Percentiles rank a stretch among this genome's conserved stretches.
Conservation (phyloP, 2,113 vertebrate species). For the Fulica atra region DNA sequence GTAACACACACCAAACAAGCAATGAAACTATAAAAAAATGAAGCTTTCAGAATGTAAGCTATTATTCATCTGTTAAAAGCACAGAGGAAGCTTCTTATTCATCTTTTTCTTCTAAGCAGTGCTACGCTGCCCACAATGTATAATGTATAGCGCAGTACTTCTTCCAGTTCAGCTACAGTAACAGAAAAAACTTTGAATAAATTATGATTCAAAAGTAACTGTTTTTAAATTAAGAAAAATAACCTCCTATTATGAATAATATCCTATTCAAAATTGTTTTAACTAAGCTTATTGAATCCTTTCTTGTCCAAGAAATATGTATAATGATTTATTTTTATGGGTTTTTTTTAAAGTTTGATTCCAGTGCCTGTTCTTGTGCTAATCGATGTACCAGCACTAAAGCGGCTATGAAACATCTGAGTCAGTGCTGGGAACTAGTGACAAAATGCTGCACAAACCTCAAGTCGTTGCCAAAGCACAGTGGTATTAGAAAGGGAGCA, state of each 20-base stretch:
- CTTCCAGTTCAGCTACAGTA: not conserved
- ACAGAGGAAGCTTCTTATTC: not conserved
- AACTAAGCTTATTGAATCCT: not conserved
- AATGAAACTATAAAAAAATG: not conserved
- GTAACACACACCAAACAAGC: not conserved
- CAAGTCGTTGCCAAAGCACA: not conserved
- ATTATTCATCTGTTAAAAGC: not conserved
- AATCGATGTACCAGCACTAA: not conserved
- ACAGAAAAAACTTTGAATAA: not conserved
- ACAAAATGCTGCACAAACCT: not conserved
- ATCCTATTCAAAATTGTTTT: not conserved
- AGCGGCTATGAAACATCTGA: rapidly evolving
- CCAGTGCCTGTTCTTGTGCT: not conserved
- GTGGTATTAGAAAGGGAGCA: not conserved
- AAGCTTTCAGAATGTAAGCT: not conserved
- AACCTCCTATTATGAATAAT: too few relatives aligned
- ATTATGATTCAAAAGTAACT: not conserved
- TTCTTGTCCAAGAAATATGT: not conserved
- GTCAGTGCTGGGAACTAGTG: not conserved
- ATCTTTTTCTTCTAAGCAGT: not conserved
- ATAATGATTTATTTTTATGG: not conserved
- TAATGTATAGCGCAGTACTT: not conserved
- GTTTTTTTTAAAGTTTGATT: not conserved
- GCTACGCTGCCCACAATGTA: not conserved
- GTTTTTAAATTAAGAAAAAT: not conserved